These are phyloP conservation scores for Trematomus loennbergii DNA, from an alignment of 2,113 vertebrate species.

Conservation along the genomic window DNA sequence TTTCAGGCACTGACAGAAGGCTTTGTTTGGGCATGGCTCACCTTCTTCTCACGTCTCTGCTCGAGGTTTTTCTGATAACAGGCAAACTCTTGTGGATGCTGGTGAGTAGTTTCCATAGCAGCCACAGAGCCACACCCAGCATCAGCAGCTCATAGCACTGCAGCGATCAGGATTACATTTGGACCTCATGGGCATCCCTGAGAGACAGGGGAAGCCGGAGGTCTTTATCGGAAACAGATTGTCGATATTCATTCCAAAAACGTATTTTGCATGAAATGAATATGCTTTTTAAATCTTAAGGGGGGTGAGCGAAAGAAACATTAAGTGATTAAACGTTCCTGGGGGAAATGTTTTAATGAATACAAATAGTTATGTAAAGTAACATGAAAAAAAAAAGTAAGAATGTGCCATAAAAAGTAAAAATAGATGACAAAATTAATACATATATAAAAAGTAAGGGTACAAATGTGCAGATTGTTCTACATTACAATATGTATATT, in stretches of 20 bases:
- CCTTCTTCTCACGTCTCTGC: slow-evolving; percentile 43
- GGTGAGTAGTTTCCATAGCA: slow-evolving; percentile 78
- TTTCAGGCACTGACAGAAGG: slow-evolving; percentile 41
- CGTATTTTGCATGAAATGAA: not conserved
- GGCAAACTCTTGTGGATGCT: slow-evolving; percentile 67
- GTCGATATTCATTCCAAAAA: not conserved
- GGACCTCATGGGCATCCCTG: slow-evolving; percentile 46
- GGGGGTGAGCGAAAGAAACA: not conserved
- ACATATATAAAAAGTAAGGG: too few species aligned
- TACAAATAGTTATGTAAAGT: too few species aligned
- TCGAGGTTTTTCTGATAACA: slow-evolving; percentile 60
- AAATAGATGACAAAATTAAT: too few species aligned
- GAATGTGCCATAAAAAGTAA: too few species aligned
- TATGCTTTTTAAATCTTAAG: slow-evolving; percentile 1
- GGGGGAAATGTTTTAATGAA: too few species aligned
- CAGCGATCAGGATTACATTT: slow-evolving; percentile 62
- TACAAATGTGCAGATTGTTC: too few species aligned
- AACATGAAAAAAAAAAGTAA: too few species aligned
- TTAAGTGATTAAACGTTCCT: not conserved
- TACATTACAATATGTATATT: too few species aligned
- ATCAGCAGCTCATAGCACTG: slow-evolving; percentile 48
- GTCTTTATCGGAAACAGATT: slow-evolving; percentile 5
- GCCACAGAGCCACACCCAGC: slow-evolving; percentile 55
- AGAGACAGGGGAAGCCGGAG: slow-evolving; percentile 2
- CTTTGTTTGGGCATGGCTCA: slow-evolving; percentile 50